Conservation (phyloP, 2,113 vertebrate species). For the Piprites chloris region DNA sequence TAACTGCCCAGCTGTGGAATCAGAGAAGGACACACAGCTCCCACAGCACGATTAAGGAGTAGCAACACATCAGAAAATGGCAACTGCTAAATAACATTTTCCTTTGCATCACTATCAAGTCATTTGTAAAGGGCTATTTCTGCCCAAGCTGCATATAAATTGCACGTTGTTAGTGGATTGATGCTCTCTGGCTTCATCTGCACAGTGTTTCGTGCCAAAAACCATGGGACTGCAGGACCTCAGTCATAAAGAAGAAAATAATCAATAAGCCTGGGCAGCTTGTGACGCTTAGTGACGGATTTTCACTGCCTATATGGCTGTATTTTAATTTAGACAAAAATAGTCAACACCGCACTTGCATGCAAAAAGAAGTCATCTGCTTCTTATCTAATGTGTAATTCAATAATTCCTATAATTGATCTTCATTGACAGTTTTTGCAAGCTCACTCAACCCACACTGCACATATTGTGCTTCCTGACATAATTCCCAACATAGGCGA, state of each 20-base stretch:
- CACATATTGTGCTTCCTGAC: slow-evolving; percentile 65
- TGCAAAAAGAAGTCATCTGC: slow-evolving; percentile 53
- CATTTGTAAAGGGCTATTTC: not conserved
- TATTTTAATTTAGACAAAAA: slow-evolving; percentile 36
- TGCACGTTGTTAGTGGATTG: not conserved
- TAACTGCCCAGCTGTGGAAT: not conserved
- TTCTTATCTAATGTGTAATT: slow-evolving; percentile 57
- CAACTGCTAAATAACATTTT: not conserved
- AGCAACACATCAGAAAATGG: not conserved
- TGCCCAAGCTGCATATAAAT: slow-evolving; percentile 3
- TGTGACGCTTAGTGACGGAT: slow-evolving; percentile 16
- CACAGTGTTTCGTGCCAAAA: not conserved
- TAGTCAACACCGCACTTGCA: not conserved
- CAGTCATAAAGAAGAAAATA: not conserved
- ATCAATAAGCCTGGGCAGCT: slow-evolving; percentile 37
- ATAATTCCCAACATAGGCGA: slow-evolving; percentile 52
- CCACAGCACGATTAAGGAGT: not conserved
- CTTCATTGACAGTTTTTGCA: slow-evolving; percentile 63
- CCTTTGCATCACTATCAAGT: not conserved
- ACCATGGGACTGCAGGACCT: not conserved
- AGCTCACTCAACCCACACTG: slow-evolving; percentile 61
- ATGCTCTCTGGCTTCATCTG: slow-evolving; percentile 10
- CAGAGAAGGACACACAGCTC: not conserved
- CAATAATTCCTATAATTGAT: slow-evolving; percentile 64
- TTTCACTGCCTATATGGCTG: not conserved